These are phyloP conservation scores for Prietella phreatophila DNA, from an alignment of 2,113 vertebrate species.

Conservation along the genomic window DNA sequence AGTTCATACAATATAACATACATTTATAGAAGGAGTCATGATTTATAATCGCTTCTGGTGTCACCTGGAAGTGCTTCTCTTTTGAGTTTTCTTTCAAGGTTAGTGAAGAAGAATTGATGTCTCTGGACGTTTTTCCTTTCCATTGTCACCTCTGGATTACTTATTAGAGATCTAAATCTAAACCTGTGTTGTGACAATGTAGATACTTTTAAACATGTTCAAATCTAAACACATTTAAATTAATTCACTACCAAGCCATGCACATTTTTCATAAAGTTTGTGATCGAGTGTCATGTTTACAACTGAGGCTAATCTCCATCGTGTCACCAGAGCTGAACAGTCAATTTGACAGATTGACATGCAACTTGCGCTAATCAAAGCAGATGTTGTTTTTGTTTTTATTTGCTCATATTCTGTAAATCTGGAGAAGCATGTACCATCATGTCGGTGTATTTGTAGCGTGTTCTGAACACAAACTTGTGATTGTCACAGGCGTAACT, in stretches of 20 bases:
- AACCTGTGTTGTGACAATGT: not conserved
- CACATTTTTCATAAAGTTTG: not conserved
- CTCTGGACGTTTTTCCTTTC: not conserved
- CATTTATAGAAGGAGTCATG: not conserved
- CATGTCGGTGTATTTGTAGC: not conserved
- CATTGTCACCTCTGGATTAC: not conserved
- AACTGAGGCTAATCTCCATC: not conserved
- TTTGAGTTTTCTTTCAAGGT: not conserved
- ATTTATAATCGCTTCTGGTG: not conserved
- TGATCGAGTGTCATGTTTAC: not conserved
- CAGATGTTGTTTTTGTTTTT: not conserved
- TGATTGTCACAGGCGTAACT: constrained; percentile 7
- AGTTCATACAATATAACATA: not conserved
- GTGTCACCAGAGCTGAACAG: too few relatives aligned
- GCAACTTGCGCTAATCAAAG: not conserved
- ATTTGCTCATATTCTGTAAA: not conserved
- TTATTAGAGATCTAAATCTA: not conserved
- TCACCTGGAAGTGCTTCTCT: too few relatives aligned
- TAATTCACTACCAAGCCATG: not conserved
- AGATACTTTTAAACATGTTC: not conserved
- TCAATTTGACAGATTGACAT: not conserved
- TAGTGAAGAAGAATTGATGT: too few relatives aligned
- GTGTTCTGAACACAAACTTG: not conserved
- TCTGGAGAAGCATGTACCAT: not conserved
- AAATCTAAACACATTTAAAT: not conserved